Conservation (phyloP, 2,797 vertebrate species). For the Characodon lateralis region DNA sequence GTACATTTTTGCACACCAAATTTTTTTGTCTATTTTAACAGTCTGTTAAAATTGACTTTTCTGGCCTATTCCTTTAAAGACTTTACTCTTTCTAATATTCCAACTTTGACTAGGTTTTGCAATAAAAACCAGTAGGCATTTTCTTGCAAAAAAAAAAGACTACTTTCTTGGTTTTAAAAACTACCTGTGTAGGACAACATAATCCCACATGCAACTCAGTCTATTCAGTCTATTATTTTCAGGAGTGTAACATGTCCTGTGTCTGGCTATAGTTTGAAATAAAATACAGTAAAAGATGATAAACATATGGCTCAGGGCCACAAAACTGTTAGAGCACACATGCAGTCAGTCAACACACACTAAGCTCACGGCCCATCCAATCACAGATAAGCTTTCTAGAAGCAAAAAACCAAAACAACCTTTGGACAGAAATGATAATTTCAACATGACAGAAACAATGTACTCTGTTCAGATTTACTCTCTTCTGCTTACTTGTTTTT, state of each 20-base stretch:
- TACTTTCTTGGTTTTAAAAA: neutral
- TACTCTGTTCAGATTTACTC: neutral
- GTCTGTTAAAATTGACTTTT: neutral
- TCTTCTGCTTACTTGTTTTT: neutral
- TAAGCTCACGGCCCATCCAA: slow-evolving; percentile 11
- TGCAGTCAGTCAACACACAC: slow-evolving; percentile 7
- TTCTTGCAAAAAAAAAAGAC: neutral
- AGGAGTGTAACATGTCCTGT: too few relatives aligned
- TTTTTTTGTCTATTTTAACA: too few relatives aligned
- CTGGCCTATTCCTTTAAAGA: neutral
- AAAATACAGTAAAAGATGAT: neutral
- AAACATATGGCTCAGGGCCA: neutral
- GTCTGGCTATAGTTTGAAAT: too few relatives aligned
- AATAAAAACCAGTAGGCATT: neutral
- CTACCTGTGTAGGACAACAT: neutral
- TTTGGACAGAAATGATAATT: slow-evolving; percentile 35
- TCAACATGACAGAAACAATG: neutral
- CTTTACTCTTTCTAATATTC: too few relatives aligned
- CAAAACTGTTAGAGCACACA: neutral
- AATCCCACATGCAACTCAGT: neutral
- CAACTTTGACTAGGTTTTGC: neutral
- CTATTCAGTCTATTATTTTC: neutral
- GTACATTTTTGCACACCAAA: neutral
- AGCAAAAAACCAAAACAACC: slow-evolving; percentile 41
- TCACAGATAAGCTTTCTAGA: slow-evolving; percentile 17